These are phyloP conservation scores for Hippocampus zosterae DNA, from an alignment of 2,113 vertebrate species.

Conservation along the genomic window DNA sequence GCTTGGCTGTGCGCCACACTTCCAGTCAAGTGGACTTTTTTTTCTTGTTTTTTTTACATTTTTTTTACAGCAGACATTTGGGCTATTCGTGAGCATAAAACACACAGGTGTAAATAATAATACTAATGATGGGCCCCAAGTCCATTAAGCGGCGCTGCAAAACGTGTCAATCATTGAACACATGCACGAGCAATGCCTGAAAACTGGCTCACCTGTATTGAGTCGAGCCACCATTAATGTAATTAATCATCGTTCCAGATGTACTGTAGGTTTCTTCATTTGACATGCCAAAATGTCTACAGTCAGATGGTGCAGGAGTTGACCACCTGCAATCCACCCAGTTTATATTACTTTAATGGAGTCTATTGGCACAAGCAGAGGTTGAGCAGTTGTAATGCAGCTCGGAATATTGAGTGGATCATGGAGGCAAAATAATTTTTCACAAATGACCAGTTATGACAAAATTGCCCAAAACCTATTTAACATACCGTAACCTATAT, in stretches of 20 bases:
- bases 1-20: neutral
- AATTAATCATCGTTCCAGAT: constrained; percentile 6
- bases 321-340: neutral
- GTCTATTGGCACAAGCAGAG: neutral
- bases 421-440: neutral
- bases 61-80: constrained; percentile 5
- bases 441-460: neutral
- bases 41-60: neutral
- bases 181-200: neutral
- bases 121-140: constrained; percentile 1
- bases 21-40: neutral
- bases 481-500: neutral
- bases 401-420: neutral
- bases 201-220: neutral
- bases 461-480: neutral
- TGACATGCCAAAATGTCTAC: neutral
- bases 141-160: neutral
- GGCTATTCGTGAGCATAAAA: neutral
- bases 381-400: neutral
- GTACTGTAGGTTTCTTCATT: neutral
- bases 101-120: constrained; percentile 5
- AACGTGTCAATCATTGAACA: neutral
- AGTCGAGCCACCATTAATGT: neutral
- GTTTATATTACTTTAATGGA: neutral
- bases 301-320: neutral